Base-by-base conservation (phyloP, 2,888 invertebrate species). In the Diarsia mendica region DNA sequence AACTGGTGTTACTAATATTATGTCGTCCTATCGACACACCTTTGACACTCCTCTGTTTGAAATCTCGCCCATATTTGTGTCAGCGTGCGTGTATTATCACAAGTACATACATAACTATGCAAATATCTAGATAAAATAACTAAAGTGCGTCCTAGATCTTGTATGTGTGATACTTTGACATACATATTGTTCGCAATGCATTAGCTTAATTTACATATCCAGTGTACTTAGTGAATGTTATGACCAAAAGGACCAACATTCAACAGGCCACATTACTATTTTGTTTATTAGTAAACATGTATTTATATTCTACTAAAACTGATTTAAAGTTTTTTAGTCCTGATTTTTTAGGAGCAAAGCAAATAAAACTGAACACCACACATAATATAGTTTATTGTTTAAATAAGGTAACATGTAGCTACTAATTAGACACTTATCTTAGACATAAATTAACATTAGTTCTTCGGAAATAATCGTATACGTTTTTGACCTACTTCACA, bases 61-160 rank as follows among this genome's bases (percentile, higher is more conserved):
- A 77, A 78, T 78, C 61, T 77, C 63, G 63, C 13, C 55, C 51
- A 55, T 77, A 33, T 82, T 55, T 63, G 49, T 67, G 63, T 67
- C 66, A 33, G 55, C 48, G 60, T 61, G 39, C 49, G 28, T 60
- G 48, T 44, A 28, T 51, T 63, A 55, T 55, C n/a, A 49, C n/a
- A 49, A 20, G 33, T n/a, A 33, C 9, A 8, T 53, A 28, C 15
- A 39, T 60, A 61, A 48, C 61, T 61, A 66, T 76, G 53, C 44
- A 49, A 76, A 82, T 78, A 74, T 49, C 15, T 55, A 55, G 55
- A 55, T 55, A n/a, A n/a, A n/a, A n/a, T n/a, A 63, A n/a, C 39
- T 63, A 80, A 46, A 46, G 20, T 33, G 33, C 64, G 75, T 77
- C 75, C 77, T 81, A 77, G 82, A 74, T 81, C 18, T 74, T 49